phyloP scores from a whole-genome alignment of 2,113 vertebrate genomes.

The Syrrhaptes paradoxus region DNA sequence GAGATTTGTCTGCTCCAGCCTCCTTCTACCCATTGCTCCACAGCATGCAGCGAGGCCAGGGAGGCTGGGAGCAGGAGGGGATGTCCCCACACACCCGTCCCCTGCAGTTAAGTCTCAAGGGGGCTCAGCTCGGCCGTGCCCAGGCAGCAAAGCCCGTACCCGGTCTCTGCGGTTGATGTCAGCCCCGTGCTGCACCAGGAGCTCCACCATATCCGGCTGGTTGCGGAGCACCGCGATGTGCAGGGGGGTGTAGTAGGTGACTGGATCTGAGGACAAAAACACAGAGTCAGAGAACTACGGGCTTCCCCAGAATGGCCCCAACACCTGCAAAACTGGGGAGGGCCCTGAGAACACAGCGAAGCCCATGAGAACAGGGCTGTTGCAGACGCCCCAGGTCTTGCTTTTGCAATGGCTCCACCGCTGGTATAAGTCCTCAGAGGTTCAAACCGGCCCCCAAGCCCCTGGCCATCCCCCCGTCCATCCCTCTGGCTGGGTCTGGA shows the following conservation, averaged over 20 bases:
- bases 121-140: rapidly evolving
- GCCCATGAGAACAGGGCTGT: neutral
- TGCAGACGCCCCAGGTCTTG: neutral
- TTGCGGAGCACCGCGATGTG: constrained; percentile 89
- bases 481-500: neutral
- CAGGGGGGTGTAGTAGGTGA: constrained; percentile 92
- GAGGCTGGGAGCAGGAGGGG: neutral
- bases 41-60: rapidly evolving
- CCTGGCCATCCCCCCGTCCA: neutral
- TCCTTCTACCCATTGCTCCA: neutral
- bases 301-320: rapidly evolving
- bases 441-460: neutral
- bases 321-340: neutral
- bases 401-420: neutral
- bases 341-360: neutral
- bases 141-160: constrained; percentile 60
- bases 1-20: neutral
- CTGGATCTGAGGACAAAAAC: constrained; percentile 80
- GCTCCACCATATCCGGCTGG: constrained; percentile 82
- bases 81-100: neutral
- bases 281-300: neutral
- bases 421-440: neutral
- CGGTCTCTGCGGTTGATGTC: constrained; percentile 89
- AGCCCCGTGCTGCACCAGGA: constrained; percentile 83
- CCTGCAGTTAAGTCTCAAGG: neutral